Base-by-base conservation (phyloP, 2,113 vertebrate species). In the Rissa tridactyla region DNA sequence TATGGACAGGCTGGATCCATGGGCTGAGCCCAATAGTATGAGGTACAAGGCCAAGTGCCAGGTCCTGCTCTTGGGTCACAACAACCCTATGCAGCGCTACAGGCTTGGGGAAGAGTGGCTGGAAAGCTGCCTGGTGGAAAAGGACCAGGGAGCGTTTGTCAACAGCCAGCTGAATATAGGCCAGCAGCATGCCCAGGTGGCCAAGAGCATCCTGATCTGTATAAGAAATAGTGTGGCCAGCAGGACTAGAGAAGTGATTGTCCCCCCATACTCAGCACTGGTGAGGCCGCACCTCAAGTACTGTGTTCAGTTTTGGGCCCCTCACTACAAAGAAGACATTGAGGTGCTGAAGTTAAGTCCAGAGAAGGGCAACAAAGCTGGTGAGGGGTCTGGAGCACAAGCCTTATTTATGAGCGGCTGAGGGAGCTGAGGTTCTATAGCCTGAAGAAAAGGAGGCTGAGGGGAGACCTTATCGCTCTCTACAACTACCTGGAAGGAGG, bases 1-100 rank as follows among this genome's bases (percentile, higher is more conserved):
- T 8, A 27, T 54, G 32, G 22, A 80, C 61, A 79, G 30, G 47
- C 23, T n/a, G 47, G 38, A 80, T 21, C 1, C 0, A 44, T 29
- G 38, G 13, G 30, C 38, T 0, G 0, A n/a, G 46, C 46, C 29
- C 51, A 54, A 9, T 5, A 21, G 49, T 13, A 42, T 25, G 38
- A 25, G 21, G 21, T 44, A 57, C 22, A 44, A 57, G 30, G 19
- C 22, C 12, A 18, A 42, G 12, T 46, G 65, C 7, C 1, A 0
- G 34, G 42, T 60, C 22, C 44, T 70, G 21, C 61, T n/a, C 23
- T 7, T 21, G 30, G 22, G 13, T 29, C 36, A 73, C 15, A 54
- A 51, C 36, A 61, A 26, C 32, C 12, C 47, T 32, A 60, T 3
- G 25, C 32, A 46, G 1, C 7, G 4, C 29, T 60, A 13, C n/a